Base-by-base conservation (phyloP, 1,140 invertebrate genomes). In the Stegodyphus mimosarum region DNA sequence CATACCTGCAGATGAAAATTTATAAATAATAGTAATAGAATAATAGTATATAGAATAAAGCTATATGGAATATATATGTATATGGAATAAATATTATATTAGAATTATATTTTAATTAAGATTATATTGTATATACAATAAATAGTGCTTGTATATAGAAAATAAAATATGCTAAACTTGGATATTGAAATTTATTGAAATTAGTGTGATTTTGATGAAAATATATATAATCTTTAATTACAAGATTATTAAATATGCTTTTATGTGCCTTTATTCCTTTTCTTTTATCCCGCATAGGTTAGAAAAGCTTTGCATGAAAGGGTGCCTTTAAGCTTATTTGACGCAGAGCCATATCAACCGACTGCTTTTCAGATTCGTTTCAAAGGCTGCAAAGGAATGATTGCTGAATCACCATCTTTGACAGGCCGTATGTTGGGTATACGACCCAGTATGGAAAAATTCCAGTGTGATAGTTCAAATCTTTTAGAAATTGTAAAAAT, bases 401-500 rank as follows among this genome's bases (percentile, higher is more conserved):
- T 90, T 9, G 88, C 86, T 33, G 86, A 88, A 48, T 88, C 89
- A 80, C 87, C 88, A 11, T 73, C 80, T 7, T 74, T 90, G 6
- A 70, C 88, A 73, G 83, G 74, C 13, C 75, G 86, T 60, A 60
- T 55, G 33, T 11, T 87, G 11, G 80, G 51, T 9, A 87, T 88
- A 53, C 86, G 89, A 67, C 84, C 89, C 13, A 90, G 89, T 55
- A 89, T 90, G 88, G 78, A 87, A 83, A 90, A 90, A 72, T 90
- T 90, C 64, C 51, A 75, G 13, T 88, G 86, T 75, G 64, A 72
- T n/a, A 76, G 51, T 6, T 83, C 74, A 33, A 87, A 76, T 49
- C 66, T 85, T 10, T 84, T 90, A 11, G 90, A 91, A 87, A 88
- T 90, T 55, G 89, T 91, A 2, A 91, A 90, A 81, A 89, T 89